A percentile compares a stretch with the other conserved stretches of the same genome.
These are phyloP conservation scores for Tanytarsus gracilentus DNA, from an alignment of 2,888 invertebrate species.

Conservation along the genomic window DNA sequence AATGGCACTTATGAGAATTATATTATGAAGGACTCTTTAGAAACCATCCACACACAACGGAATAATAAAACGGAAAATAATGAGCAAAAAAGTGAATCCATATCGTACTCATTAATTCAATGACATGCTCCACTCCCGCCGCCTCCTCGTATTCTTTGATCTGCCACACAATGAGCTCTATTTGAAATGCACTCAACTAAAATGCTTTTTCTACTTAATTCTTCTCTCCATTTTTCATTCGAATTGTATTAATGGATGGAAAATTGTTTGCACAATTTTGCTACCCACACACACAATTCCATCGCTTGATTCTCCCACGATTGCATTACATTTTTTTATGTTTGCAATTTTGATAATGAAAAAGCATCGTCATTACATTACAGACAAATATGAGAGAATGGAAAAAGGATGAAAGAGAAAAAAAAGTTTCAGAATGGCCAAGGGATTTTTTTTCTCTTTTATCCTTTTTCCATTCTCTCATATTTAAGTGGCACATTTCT, in stretches of 20 bases:
- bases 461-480: too few relatives aligned
- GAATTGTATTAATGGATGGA: neutral
- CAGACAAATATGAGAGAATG: neutral
- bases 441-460: too few relatives aligned
- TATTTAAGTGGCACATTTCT: too few relatives aligned
- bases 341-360: constrained; percentile 4
- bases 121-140: constrained; percentile 13
- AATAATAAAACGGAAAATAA: neutral
- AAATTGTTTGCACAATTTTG: constrained; percentile 5
- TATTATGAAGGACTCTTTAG: neutral
- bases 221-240: neutral
- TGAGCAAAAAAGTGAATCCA: neutral
- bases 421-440: too few relatives aligned
- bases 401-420: neutral
- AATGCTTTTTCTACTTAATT: neutral
- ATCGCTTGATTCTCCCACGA: neutral
- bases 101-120: constrained; percentile 16
- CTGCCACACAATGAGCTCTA: neutral
- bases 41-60: too few relatives aligned
- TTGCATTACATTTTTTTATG: neutral
- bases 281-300: neutral
- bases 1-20: constrained; percentile 1
- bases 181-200: neutral
- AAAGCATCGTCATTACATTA: neutral
- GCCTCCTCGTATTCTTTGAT: neutral